These are phyloP conservation scores for Alethe diademata DNA, from an alignment of 2,113 vertebrate species.

Conservation along the genomic window DNA sequence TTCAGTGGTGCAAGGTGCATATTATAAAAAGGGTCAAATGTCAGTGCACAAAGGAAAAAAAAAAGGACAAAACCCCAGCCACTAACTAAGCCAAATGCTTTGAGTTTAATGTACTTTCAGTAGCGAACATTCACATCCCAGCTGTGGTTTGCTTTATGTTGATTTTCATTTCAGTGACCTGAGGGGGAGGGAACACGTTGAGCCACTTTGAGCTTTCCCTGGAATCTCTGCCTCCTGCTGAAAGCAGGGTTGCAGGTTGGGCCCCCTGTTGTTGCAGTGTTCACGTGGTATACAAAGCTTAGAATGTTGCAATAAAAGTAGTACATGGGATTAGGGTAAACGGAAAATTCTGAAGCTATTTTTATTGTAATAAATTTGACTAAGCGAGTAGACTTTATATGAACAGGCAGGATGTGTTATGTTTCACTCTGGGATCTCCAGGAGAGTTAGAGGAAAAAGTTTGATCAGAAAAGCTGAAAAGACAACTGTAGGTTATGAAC, in stretches of 20 bases:
- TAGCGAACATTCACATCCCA: neutral
- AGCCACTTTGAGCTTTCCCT: neutral
- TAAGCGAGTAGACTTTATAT: neutral
- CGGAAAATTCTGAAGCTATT: neutral
- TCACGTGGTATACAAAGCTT: neutral
- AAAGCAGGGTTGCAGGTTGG: neutral
- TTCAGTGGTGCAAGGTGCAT: constrained; percentile 76
- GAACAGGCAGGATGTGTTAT: neutral
- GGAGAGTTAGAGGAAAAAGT: neutral
- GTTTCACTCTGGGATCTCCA: neutral
- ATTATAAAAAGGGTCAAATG: constrained; percentile 77
- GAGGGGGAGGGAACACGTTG: neutral
- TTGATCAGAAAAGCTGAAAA: neutral
- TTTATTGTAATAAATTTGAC: neutral
- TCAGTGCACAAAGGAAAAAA: constrained; percentile 38
- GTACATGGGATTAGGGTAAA: neutral
- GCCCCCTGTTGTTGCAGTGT: neutral
- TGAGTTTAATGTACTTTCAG: constrained; percentile 5
- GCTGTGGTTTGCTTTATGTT: neutral
- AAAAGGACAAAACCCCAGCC: neutral
- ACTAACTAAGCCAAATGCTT: constrained; percentile 19
- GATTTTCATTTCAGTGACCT: constrained; percentile 22
- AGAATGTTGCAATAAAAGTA: neutral
- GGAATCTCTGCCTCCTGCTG: neutral
- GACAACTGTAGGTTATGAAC: neutral